These are phyloP conservation scores for Oreochromis grahami DNA, from an alignment of 2,797 vertebrate genomes.

Conservation along the genomic window DNA sequence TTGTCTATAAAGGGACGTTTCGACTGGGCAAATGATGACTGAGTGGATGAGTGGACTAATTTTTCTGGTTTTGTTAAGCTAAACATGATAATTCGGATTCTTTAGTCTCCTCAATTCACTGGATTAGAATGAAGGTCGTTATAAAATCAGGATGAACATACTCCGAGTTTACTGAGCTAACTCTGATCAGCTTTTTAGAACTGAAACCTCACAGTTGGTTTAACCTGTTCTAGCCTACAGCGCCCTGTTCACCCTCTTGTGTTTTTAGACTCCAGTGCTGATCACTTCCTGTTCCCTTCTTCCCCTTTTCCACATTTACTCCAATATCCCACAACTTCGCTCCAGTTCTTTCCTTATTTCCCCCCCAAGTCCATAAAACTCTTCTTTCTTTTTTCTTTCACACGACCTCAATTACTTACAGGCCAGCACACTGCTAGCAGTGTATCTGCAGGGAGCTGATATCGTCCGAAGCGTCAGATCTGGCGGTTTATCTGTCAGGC, in stretches of 20 bases:
- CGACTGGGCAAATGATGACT: background rate
- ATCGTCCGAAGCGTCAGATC: background rate
- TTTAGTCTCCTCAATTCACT: background rate
- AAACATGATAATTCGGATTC: background rate
- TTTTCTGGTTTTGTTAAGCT: background rate
- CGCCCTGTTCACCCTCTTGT: background rate
- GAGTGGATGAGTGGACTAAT: background rate
- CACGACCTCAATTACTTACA: background rate
- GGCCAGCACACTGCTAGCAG: background rate
- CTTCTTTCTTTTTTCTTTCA: background rate
- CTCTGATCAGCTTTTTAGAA: background rate
- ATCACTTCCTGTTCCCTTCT: background rate
- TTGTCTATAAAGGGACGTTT: background rate
- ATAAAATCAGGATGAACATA: background rate
- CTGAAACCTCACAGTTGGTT: background rate
- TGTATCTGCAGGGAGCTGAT: background rate
- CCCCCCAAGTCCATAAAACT: background rate
- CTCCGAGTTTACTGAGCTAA: fast-evolving
- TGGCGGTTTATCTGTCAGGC: background rate
- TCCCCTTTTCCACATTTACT: background rate
- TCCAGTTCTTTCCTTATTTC: background rate
- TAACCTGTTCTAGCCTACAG: background rate
- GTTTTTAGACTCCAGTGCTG: background rate
- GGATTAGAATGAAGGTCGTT: background rate
- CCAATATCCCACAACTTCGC: background rate